Base-by-base conservation (phyloP, 2,888 invertebrate genomes). In the Mellilla xanthometata region DNA sequence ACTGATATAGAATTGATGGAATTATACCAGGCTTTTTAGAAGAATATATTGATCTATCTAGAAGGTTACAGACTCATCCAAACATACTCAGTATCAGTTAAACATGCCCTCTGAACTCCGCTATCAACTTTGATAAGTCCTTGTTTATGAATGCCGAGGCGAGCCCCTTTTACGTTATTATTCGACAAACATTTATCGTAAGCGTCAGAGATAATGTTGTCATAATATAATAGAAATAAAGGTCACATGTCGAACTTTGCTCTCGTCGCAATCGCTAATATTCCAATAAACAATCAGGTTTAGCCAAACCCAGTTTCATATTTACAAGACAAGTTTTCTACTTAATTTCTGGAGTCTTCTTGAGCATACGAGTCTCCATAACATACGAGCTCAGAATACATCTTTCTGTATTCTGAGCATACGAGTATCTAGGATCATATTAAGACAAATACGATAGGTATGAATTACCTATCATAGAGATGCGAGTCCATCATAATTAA, bases 91-190 rank as follows among this genome's bases (percentile, higher is more conserved):
- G 2, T 4, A 11, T 1, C 24, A n/a, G 2, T 2, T 3, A 1
- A 8, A 24, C 9, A 3, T 10, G 28, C 34, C 40, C 51, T 40
- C 22, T 49, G 45, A 51, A 54, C 57, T 52, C 35, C 39, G 33
- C 10, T 39, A 46, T 39, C 48, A 27, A 10, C n/a, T 23, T 7
- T n/a, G 41, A 50, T 45, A 50, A 42, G 27, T 12, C n/a, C 3
- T 31, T 43, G 35, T 38, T 34, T 40, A 31, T 31, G 26, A 15
- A 38, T 27, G 24, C 10, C 26, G 30, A 45, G 52, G n/a, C 55
- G 51, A 55, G 55, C 55, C 55, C 47, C 54, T 34, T 12, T 35
- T 46, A 39, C 30, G 40, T 47, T 42, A 33, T 43, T 36, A 38
- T 43, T 38, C 26, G 33, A 36, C 33, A 44, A 49, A 48, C 22